Conservation (phyloP, 2,888 invertebrate genomes). For the Sinotaia quadrata region DNA sequence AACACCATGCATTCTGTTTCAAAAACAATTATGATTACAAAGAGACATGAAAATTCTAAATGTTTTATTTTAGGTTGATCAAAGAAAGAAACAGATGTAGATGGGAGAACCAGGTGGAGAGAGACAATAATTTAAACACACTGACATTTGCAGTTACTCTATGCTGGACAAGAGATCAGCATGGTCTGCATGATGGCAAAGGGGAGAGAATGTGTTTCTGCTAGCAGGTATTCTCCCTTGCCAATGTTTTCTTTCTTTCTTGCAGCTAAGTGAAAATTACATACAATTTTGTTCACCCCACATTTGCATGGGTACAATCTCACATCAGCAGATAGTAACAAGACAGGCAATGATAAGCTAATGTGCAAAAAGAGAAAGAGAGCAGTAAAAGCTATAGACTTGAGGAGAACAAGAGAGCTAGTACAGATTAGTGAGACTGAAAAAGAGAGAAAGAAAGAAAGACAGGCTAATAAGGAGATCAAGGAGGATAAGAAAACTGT, state of each 20-base stretch:
- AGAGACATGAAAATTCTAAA: constrained; percentile 25
- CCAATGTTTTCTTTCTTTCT: neutral
- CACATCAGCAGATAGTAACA: constrained; percentile 26
- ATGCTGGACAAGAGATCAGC: constrained; percentile 1
- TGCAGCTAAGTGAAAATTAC: constrained; percentile 5
- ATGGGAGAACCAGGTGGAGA: constrained; percentile 25
- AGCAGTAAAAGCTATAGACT: too few species aligned
- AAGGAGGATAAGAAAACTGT: neutral
- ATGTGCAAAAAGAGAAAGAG: neutral
- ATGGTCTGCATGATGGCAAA: neutral
- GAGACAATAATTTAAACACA: constrained; percentile 7
- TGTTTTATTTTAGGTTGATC: constrained; percentile 30
- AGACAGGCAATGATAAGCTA: constrained; percentile 23
- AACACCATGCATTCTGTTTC: too few species aligned
- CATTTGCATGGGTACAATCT: constrained; percentile 27
- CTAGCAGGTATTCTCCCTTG: neutral
- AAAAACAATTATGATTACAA: too few species aligned
- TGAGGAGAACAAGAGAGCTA: too few species aligned
- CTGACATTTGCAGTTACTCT: constrained; percentile 5
- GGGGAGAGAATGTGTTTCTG: neutral
- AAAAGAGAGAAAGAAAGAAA: neutral
- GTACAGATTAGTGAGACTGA: too few species aligned
- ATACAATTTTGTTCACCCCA: constrained; percentile 13
- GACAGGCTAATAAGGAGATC: constrained; percentile 3
- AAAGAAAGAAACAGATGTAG: constrained; percentile 24